Percentiles rank a stretch among this genome's conserved stretches.
Evolutionary conservation across 1,140 invertebrate genomes (phyloP).

Genomic region (Zaprionus kolodkinae): DNA sequence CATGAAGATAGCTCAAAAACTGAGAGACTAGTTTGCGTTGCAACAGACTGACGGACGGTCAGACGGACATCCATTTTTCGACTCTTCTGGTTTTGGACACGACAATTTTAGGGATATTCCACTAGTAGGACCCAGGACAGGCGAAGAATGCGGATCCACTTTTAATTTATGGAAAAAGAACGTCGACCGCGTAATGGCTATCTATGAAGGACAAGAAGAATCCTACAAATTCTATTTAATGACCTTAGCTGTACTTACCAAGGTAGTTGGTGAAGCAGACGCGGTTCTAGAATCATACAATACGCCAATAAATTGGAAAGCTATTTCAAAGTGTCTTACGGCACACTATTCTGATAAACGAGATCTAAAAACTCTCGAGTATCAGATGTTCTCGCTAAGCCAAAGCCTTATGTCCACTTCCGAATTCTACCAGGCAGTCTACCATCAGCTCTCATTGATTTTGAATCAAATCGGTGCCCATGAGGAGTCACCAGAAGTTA

Average conservation of each 20-base stretch:
- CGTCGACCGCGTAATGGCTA: background rate
- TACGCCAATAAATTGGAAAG: too few relatives aligned
- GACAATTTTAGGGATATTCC: too few relatives aligned
- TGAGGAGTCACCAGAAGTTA: background rate
- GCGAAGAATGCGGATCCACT: background rate
- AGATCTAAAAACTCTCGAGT: slow-evolving; percentile 9
- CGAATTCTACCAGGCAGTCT: slow-evolving; percentile 13
- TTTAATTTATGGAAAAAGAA: background rate
- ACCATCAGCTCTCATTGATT: slow-evolving; percentile 1
- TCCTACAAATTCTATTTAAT: background rate
- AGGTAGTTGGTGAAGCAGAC: background rate
- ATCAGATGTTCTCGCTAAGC: background rate
- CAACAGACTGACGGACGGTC: too few relatives aligned
- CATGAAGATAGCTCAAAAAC: too few relatives aligned
- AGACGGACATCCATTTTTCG: too few relatives aligned
- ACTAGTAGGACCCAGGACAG: too few relatives aligned
- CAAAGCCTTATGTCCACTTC: background rate
- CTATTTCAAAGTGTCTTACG: background rate
- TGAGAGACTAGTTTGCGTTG: too few relatives aligned
- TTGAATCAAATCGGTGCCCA: background rate
- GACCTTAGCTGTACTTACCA: background rate
- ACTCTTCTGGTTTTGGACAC: too few relatives aligned
- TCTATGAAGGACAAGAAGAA: background rate
- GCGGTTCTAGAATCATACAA: background rate
- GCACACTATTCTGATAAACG: background rate